Base-by-base conservation (phyloP, 2,888 invertebrate genomes). In the Ochropacha duplaris region DNA sequence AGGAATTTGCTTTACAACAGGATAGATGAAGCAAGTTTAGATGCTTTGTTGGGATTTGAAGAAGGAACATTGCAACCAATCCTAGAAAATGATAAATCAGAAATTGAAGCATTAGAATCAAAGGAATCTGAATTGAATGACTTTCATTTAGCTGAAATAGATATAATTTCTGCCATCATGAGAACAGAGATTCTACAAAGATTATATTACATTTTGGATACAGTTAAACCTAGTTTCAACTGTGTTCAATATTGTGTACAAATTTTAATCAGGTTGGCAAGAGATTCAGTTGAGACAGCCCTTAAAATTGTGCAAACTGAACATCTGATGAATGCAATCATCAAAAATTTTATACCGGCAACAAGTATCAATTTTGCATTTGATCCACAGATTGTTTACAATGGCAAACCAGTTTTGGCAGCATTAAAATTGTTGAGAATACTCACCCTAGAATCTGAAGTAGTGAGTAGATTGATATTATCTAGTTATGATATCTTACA, bases 121-220 rank as follows among this genome's bases (percentile, higher is more conserved):
- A 86, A 92, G 50, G 90, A 87, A 72, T 81, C 87, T 1, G 96
- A 96, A 59, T 93, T 97, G 66, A 97, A 97, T 78, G 98, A 99
- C 87, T 96, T 96, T 76, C 97, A 98, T 83, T 86, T 98, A 56
- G 95, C 96, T 9, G 97, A 97, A 90, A 94, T 95, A 31, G 98
- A 98, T 92, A 89, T 98, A 4, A 93, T 98, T 44, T 94, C 95
- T 69, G 96, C 96, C 62, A 87, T 96, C 26, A 76, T 96, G 19
- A 93, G 97, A 69, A 96, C 96, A 12, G 95, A 97, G 78, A 94
- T 98, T 64, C 84, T 98, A 24, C 94, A 95, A 62, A 94, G 98
- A 81, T 80, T 84, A 59, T 96, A 96, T 66, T 98, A 97, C 71
- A 95, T 98, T 67, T 86, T 98, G 59, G 95, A 94, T 60, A 94